These are phyloP conservation scores for Lethenteron camtschaticum DNA, from an alignment of 2,113 vertebrate species.

Conservation along the genomic window DNA sequence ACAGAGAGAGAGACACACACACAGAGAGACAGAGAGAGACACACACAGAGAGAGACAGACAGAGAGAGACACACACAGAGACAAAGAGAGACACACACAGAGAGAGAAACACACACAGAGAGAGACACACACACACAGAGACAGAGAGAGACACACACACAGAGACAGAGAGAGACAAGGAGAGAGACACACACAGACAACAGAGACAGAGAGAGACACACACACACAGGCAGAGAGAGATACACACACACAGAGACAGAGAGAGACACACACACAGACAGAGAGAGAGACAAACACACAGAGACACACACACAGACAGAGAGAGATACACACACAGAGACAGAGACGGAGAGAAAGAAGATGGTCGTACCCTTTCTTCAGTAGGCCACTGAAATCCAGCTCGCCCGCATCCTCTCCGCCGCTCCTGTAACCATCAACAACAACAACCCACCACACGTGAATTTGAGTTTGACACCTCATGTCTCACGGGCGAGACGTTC, in stretches of 20 bases:
- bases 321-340: background rate
- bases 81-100: constrained; percentile 10
- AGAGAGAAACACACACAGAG: background rate
- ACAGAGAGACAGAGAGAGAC: constrained; percentile 17
- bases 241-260: too few relatives aligned
- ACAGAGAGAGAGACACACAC: too few relatives aligned
- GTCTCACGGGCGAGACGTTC: too few relatives aligned
- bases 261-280: constrained; percentile 37
- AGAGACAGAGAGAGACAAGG: too few relatives aligned
- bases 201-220: too few relatives aligned
- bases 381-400: constrained; percentile 99
- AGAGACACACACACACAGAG: too few relatives aligned
- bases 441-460: constrained; percentile 13
- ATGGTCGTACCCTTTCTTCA: constrained; percentile 98
- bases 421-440: constrained; percentile 81
- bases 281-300: constrained; percentile 17
- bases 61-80: constrained; percentile 13
- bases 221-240: too few relatives aligned
- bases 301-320: constrained; percentile 10
- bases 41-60: constrained; percentile 30
- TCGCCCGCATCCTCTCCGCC: constrained; percentile 99
- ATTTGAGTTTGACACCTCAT: too few relatives aligned
- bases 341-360: too few relatives aligned
- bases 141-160: too few relatives aligned
- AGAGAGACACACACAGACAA: too few relatives aligned